These are phyloP conservation scores for Camptogramma bilineatum DNA, from an alignment of 2,888 invertebrate species.

Conservation along the genomic window DNA sequence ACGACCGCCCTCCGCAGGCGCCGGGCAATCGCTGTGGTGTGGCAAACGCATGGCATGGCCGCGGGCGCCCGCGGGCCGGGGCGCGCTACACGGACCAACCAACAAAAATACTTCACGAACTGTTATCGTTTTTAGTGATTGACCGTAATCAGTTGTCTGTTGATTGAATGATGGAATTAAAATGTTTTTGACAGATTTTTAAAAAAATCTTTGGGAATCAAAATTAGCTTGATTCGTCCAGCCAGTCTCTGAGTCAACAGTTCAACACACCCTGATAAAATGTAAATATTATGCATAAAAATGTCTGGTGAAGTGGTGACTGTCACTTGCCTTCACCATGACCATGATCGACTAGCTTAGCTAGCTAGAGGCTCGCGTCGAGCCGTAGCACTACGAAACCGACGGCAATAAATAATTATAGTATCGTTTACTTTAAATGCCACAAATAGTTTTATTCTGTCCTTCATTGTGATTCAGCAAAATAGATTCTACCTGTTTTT, in stretches of 20 bases:
- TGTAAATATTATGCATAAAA: not conserved
- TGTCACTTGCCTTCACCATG: no score
- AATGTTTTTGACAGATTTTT: conserved; percentile 1
- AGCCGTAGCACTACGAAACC: no score
- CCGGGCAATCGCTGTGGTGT: conserved; percentile 76
- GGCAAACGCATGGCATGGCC: conserved; percentile 73
- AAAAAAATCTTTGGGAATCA: not conserved
- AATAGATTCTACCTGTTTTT: no score
- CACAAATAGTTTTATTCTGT: no score
- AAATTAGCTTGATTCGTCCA: not conserved
- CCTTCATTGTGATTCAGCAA: no score
- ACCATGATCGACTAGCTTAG: no score
- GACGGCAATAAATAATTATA: no score
- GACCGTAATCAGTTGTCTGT: conserved; percentile 17
- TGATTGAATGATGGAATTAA: conserved; percentile 4
- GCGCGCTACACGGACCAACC: conserved; percentile 74
- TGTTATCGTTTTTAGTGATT: conserved; percentile 72
- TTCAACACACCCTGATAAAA: not conserved
- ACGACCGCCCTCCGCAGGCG: conserved; percentile 83
- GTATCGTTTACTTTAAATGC: no score
- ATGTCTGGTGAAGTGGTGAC: no score
- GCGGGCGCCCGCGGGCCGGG: conserved; percentile 69
- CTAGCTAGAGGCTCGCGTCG: no score
- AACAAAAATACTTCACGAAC: conserved; percentile 82
- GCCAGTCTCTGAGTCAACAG: not conserved